Evolutionary conservation across 2,888 invertebrate species (phyloP).

Genomic region (Tetrapedia diversipes): DNA sequence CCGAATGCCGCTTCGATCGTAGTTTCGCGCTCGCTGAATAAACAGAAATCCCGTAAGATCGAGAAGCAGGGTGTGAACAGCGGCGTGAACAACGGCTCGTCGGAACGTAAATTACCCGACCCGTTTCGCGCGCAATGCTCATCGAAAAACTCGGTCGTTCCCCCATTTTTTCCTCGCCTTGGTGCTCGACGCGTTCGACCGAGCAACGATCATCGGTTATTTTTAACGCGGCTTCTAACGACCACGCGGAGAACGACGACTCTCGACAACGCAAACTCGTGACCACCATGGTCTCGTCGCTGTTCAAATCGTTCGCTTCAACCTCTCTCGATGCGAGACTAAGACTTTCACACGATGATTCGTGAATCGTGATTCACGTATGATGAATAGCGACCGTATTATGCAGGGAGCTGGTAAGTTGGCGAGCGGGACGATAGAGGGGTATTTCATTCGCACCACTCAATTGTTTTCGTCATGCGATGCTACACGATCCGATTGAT

Average conservation of each 20-base stretch:
- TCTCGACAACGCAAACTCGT: conserved; percentile 21
- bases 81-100: conserved; percentile 2
- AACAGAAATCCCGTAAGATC: background rate
- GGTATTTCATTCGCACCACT: too few species aligned
- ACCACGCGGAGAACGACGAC: background rate
- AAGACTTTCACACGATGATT: too few species aligned
- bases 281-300: background rate
- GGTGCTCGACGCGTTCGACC: conserved; percentile 41
- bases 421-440: too few species aligned
- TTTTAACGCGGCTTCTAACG: conserved; percentile 47
- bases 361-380: too few species aligned
- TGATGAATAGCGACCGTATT: too few species aligned
- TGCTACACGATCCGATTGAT: too few species aligned
- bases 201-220: conserved; percentile 50
- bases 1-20: too few species aligned
- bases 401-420: too few species aligned
- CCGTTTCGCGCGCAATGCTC: conserved; percentile 18
- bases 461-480: too few species aligned
- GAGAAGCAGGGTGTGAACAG: background rate
- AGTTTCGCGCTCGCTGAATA: too few species aligned
- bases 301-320: background rate
- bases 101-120: conserved; percentile 19
- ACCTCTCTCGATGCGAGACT: too few species aligned
- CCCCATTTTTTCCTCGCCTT: conserved; percentile 38
- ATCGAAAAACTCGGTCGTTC: conserved; percentile 54